These are phyloP conservation scores for Drosophila mojavensis DNA, from an alignment of 1,140 invertebrate species.

Conservation along the genomic window DNA sequence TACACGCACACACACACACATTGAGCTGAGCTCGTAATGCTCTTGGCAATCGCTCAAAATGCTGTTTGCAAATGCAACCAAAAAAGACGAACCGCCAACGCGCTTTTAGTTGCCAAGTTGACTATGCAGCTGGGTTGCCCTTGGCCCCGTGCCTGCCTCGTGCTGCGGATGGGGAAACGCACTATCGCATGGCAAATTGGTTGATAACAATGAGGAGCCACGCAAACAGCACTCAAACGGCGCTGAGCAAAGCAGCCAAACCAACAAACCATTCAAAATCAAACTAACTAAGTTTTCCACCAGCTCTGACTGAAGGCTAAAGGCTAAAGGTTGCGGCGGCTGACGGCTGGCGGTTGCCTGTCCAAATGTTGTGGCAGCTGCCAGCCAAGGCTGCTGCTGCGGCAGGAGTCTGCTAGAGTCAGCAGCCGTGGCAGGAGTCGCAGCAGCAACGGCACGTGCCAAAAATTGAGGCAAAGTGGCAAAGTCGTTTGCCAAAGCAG, in stretches of 20 bases:
- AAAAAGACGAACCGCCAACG: conserved; percentile 52
- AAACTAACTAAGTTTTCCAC: conserved; percentile 64
- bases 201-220: conserved; percentile 63
- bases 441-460: conserved; percentile 50
- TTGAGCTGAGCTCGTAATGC: conserved; percentile 17
- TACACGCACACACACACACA: background rate
- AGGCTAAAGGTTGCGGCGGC: conserved; percentile 7
- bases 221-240: conserved; percentile 34
- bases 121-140: background rate
- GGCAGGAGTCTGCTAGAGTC: background rate
- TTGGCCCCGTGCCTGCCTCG: too few relatives aligned
- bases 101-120: conserved; percentile 44
- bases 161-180: conserved; percentile 7
- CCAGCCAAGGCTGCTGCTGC: background rate
- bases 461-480: conserved; percentile 52
- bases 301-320: background rate
- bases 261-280: conserved; percentile 74
- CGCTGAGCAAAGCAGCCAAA: conserved; percentile 43
- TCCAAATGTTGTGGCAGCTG: conserved; percentile 44
- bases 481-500: conserved; percentile 66
- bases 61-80: conserved; percentile 68
- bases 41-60: conserved; percentile 64
- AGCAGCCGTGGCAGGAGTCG: background rate
- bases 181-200: conserved; percentile 61
- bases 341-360: background rate